Evolutionary conservation across 2,888 invertebrate species (phyloP), one percentile per base, ranked within the genome.

Genomic region (Platerodrilus igneus): DNA sequence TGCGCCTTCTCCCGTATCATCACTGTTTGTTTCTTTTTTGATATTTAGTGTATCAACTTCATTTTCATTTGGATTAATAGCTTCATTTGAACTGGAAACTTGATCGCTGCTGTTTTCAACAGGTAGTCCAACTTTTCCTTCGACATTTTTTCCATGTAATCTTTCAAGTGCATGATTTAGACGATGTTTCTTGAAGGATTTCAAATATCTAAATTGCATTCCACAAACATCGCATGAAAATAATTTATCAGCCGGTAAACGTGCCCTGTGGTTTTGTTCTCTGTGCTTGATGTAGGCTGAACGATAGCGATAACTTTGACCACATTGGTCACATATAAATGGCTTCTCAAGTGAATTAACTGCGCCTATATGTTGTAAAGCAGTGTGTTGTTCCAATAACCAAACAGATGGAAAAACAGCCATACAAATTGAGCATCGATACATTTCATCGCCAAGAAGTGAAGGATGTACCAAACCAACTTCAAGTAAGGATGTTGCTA

Each of bases 211-310:
- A 62, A 90, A 91, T 64, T 90, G 90, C 90, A 90, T 90, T 43
- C 90, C 90, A 66, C 90, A 91, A 2, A 90, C 88, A 61, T 90
- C 90, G 62, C 90, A 91, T 11, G 89, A 89, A 69, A 90, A 91
- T 10, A 90, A 76, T 66, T 90, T 90, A 66, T 90, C 90, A 15
- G 90, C 90, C 2, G 90, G 90, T 26, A 90, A 72, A 10, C 89
- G 75, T 2, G 90, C 89, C 11, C 89, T 79, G 62, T 91, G 90
- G 63, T 91, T 90, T 63, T 90, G 90, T 63, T 90, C 90, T 34
- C 89, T 79, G 63, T 91, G 90, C 61, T 83, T 83, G 29, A 83
- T 81, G 64, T 83, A 84, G 19, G 90, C 89, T 22, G 89, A 90
- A 42, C 89, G 77, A 66, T 90, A 91, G 52, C 59, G 79, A 70